Evolutionary conservation across 2,113 vertebrate species (phyloP), one percentile per base, ranked within the genome.

Genomic region (Helogale parvula): DNA sequence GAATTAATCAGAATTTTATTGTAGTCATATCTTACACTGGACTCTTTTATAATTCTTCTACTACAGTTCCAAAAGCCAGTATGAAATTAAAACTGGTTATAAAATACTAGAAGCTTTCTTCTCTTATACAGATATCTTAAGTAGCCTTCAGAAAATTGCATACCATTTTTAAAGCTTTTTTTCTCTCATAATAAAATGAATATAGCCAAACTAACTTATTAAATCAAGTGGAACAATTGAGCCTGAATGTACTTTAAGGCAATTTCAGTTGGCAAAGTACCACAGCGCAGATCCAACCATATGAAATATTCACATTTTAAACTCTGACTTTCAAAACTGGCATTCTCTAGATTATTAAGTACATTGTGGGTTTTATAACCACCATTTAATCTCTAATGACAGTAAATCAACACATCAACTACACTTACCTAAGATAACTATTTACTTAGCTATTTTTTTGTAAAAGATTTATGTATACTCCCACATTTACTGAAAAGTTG

Each of bases 131-230:
- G 7, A 12, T 84, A 96, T 74, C 27, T 65, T 84, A 95, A 83
- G 47, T 54, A 90, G 33, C 12, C 21, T 90, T 86, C 27, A 96
- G 69, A 92, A 97, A 96, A 90, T 27, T 19, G 80, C 10, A 38
- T 87, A 69, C 17, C 65, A 94, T 71, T 97, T 84, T 60, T 82
- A 95, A 94, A 96, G 35, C 29, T 82, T 92, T 13, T 83, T 60
- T 65, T 76, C 83, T 23, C 29, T 93, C 19, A 81, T 76, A 92
- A 92, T 77, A 96, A 92, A 93, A 87, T 92, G 60, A 90, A 68
- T n/a, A 95, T 13, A 97, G 38, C 68, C 90, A 92, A 88, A 96
- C 14, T 92, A 94, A 86, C 69, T 85, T 94, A 66, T 81, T 93
- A 93, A 93, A 66, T 86, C 66, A 82, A 95, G 41, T 77, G 15